Conservation (phyloP, 2,888 invertebrate species). For the Chironomus riparius region DNA sequence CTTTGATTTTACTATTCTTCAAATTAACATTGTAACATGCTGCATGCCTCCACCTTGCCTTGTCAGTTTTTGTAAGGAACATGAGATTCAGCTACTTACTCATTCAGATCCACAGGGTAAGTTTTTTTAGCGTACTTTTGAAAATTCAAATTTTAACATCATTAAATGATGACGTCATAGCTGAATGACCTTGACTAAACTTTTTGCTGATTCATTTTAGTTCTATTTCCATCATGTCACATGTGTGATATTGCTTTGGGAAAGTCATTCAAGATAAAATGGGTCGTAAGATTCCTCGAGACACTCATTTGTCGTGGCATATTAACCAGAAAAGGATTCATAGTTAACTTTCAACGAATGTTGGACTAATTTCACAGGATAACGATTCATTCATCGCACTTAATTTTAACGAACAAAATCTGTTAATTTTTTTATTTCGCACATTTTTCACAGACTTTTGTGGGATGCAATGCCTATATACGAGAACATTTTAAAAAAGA, state of each 20-base stretch:
- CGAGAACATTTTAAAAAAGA: too few species aligned
- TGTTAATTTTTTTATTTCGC: too few species aligned
- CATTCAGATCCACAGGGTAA: conserved; percentile 89
- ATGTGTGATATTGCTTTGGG: conserved; percentile 48
- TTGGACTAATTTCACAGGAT: neutral
- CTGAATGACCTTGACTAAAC: neutral
- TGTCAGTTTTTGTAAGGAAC: conserved; percentile 79
- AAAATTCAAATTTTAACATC: too few species aligned
- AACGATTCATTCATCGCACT: too few species aligned
- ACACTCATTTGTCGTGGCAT: conserved; percentile 88
- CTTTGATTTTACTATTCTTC: conserved; percentile 78
- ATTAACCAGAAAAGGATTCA: conserved; percentile 82
- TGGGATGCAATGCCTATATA: too few species aligned
- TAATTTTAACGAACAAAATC: too few species aligned
- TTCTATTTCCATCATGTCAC: conserved; percentile 11
- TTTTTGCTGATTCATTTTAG: conserved; percentile 1
- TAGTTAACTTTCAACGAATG: conserved; percentile 40
- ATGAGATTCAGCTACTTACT: conserved; percentile 87
- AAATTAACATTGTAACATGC: conserved; percentile 86
- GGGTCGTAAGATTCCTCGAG: conserved; percentile 80
- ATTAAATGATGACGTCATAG: too few species aligned
- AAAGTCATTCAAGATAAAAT: conserved; percentile 50
- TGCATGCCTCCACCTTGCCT: conserved; percentile 89
- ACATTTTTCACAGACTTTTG: too few species aligned
- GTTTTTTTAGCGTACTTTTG: too few species aligned